These are phyloP conservation scores for Dendrolimus kikuchii DNA, from an alignment of 1,140 invertebrate species.

Conservation along the genomic window DNA sequence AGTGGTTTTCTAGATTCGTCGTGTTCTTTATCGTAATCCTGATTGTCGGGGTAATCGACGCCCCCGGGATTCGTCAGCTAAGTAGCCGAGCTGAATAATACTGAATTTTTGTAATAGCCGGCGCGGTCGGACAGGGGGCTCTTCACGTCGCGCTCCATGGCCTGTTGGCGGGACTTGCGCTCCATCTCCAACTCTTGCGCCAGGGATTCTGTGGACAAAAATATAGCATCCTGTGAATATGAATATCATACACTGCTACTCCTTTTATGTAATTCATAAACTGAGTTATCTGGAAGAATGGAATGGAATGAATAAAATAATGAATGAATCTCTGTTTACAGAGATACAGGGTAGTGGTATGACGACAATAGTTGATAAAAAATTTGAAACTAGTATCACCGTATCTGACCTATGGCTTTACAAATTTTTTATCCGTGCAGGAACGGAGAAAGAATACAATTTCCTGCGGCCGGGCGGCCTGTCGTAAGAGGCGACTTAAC, in stretches of 20 bases:
- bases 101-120: constrained; percentile 89
- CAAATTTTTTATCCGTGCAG: no score
- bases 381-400: no score
- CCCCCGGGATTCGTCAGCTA: constrained; percentile 75
- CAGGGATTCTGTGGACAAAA: constrained; percentile 79
- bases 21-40: constrained; percentile 38
- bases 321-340: no score
- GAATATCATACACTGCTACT: no score
- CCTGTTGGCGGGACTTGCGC: constrained; percentile 85
- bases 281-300: neutral
- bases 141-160: constrained; percentile 86
- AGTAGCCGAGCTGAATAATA: constrained; percentile 87
- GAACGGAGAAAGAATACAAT: no score
- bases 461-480: no score
- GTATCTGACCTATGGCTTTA: no score
- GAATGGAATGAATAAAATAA: no score
- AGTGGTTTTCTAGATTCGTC: constrained; percentile 64
- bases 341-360: no score
- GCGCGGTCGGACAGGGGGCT: constrained; percentile 86
- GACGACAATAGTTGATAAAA: no score
- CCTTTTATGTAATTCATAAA: neutral
- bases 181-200: constrained; percentile 90
- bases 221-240: constrained; percentile 2
- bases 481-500: no score
- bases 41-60: constrained; percentile 38